Evolutionary conservation across 2,797 vertebrate species (phyloP).

Genomic region (Oryzias sinensis): DNA sequence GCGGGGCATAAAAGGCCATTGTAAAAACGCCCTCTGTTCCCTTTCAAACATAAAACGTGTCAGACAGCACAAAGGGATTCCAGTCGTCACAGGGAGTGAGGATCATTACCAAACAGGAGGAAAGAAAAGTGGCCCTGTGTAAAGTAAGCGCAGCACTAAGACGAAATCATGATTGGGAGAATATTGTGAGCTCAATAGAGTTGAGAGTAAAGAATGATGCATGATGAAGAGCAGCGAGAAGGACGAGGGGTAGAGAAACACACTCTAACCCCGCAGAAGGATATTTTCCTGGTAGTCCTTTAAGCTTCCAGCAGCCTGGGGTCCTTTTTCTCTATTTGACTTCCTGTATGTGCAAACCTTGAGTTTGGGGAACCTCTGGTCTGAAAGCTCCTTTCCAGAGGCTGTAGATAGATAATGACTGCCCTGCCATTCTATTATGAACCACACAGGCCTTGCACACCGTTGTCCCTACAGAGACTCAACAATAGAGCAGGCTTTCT

Average conservation of each 20-base stretch:
- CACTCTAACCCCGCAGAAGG: constrained; percentile 1
- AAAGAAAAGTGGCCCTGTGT: constrained; percentile 28
- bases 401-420: constrained; percentile 66
- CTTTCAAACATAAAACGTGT: constrained; percentile 76
- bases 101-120: constrained; percentile 67
- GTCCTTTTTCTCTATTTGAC: constrained; percentile 29
- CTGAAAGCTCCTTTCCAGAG: constrained; percentile 52
- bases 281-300: constrained; percentile 36
- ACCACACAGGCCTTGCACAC: constrained; percentile 32
- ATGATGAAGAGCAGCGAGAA: constrained; percentile 13
- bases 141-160: constrained; percentile 40
- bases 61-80: constrained; percentile 73
- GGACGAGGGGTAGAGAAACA: constrained; percentile 11
- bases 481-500: constrained; percentile 44
- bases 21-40: constrained; percentile 73
- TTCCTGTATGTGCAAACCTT: constrained; percentile 48
- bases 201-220: constrained; percentile 21
- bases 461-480: constrained; percentile 39
- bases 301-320: constrained; percentile 22
- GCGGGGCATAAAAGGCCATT: constrained; percentile 76
- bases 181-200: constrained; percentile 19
- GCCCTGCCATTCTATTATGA: constrained; percentile 56
- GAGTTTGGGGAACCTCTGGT: constrained; percentile 54
- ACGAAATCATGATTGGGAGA: constrained; percentile 56
- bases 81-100: constrained; percentile 60